These are phyloP conservation scores for Sebastes itinus DNA, from an alignment of 2,797 vertebrate genomes.

Conservation along the genomic window DNA sequence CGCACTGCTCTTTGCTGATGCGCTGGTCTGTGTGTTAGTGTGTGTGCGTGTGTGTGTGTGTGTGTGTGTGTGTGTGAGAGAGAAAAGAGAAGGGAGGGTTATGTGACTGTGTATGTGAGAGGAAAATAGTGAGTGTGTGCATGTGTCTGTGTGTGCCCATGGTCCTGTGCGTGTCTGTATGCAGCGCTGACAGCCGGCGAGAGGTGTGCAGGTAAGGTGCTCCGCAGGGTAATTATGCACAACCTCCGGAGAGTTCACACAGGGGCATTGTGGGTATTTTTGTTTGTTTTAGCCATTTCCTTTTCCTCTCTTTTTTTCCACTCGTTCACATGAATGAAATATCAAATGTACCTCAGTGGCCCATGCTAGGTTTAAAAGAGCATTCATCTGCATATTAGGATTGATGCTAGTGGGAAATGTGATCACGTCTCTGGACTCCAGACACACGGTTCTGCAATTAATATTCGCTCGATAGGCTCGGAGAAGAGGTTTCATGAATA, in stretches of 20 bases:
- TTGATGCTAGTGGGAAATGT: slow-evolving; percentile 75
- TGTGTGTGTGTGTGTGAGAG: background rate
- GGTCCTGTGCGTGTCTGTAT: slow-evolving; percentile 51
- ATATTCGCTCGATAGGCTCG: slow-evolving; percentile 71
- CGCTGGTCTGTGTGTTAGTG: slow-evolving; percentile 41
- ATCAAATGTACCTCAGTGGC: slow-evolving; percentile 79
- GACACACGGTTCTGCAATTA: slow-evolving; percentile 75
- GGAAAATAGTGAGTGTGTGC: background rate
- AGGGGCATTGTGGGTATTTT: slow-evolving; percentile 77
- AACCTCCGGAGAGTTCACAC: slow-evolving; percentile 77
- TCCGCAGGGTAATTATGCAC: slow-evolving; percentile 82
- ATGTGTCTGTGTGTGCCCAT: slow-evolving; percentile 28
- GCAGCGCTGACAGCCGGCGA: slow-evolving; percentile 64
- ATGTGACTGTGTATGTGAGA: slow-evolving; percentile 36
- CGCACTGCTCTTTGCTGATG: slow-evolving; percentile 73
- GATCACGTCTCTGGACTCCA: slow-evolving; percentile 75
- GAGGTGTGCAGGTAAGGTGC: slow-evolving; percentile 77
- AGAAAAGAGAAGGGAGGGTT: slow-evolving; percentile 18
- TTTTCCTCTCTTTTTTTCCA: slow-evolving; percentile 50
- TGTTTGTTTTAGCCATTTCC: slow-evolving; percentile 79
- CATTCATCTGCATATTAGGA: slow-evolving; percentile 82
- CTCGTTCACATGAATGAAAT: slow-evolving; percentile 81
- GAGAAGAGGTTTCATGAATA: slow-evolving; percentile 73
- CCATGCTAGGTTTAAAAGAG: slow-evolving; percentile 66
- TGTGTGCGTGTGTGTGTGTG: slow-evolving; percentile 23